Evolutionary conservation across 2,797 vertebrate genomes (phyloP), one percentile per base, ranked within the genome.

Genomic region (Acanthurus tractus): DNA sequence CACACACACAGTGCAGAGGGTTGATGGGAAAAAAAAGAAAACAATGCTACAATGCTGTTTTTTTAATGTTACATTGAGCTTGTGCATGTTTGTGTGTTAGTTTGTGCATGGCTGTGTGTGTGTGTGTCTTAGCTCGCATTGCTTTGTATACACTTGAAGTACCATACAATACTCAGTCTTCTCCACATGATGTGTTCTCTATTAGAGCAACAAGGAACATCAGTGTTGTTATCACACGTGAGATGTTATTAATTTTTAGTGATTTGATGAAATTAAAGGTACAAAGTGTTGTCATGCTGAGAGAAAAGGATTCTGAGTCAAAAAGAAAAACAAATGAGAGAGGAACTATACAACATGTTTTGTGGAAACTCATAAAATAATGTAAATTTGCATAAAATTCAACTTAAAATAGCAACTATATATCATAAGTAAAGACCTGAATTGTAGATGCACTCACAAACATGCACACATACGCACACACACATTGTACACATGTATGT

Each of bases 21-120:
- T 54, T 75, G 49, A 76, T 69, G 63, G 46, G 50, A 53, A 67
- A 73, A 71, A 52, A 45, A 58, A 45, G 36, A 54, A 46, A 52
- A 49, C 9, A 44, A 55, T 44, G 40, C 56, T 42, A 59, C 20
- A 64, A 46, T 45, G 34, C n/a, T 14, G 15, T 67, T 59, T 74
- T 42, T 42, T 57, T 66, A 55, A 17, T 86, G 78, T 71, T 70
- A 42, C 44, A 62, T 67, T 50, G 23, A 54, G 57, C 8, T n/a
- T 66, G 23, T 52, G 46, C 48, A 40, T 52, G 22, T 40, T 8
- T 40, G 38, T 40, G 38, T 40, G 38, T 40, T 8, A 8, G 38
- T 65, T 38, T 53, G 40, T n/a, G 22, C 63, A 18, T 57, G 22
- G 40, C 2, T 64, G 50, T 54, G 38, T n/a, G 22, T 68, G 22